These are phyloP conservation scores for Myodes glareolus DNA, from an alignment of 2,113 vertebrate genomes.

Conservation along the genomic window DNA sequence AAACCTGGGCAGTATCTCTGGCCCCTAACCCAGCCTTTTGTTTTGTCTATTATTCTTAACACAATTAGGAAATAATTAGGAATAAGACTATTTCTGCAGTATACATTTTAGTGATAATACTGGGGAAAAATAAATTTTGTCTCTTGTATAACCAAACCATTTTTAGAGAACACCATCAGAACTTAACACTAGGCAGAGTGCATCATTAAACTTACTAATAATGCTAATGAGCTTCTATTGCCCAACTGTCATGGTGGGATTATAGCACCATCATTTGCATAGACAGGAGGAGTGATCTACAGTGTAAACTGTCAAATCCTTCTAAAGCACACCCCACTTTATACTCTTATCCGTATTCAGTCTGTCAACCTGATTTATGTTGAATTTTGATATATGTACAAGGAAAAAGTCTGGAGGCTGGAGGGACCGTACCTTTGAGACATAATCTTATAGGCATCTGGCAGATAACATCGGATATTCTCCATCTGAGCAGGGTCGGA, in stretches of 20 bases:
- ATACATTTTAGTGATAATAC: neutral
- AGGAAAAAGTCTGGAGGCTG: slow-evolving; percentile 47
- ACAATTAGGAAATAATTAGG: neutral
- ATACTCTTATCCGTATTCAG: neutral
- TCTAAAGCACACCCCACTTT: neutral
- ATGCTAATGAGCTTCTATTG: neutral
- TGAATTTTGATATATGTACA: neutral
- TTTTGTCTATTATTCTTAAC: neutral
- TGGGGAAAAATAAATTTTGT: neutral
- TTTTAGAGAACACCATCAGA: neutral
- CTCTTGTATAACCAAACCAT: neutral
- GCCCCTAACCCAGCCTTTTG: neutral
- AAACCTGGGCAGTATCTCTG: neutral
- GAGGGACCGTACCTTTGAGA: slow-evolving; percentile 92
- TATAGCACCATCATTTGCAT: neutral
- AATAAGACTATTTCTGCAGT: neutral
- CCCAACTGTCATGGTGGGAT: neutral
- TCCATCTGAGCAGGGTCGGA: slow-evolving; percentile 99
- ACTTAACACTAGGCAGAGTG: neutral
- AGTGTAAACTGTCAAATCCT: neutral
- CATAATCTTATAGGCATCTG: slow-evolving; percentile 99
- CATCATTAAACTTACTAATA: neutral
- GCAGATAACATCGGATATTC: slow-evolving; percentile 98
- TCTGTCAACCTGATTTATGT: neutral
- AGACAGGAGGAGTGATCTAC: neutral